A percentile compares a stretch with the other conserved stretches of the same genome.
phyloP scores from a whole-genome alignment of 2,888 invertebrate genomes.

The Notodonta ziczac region DNA sequence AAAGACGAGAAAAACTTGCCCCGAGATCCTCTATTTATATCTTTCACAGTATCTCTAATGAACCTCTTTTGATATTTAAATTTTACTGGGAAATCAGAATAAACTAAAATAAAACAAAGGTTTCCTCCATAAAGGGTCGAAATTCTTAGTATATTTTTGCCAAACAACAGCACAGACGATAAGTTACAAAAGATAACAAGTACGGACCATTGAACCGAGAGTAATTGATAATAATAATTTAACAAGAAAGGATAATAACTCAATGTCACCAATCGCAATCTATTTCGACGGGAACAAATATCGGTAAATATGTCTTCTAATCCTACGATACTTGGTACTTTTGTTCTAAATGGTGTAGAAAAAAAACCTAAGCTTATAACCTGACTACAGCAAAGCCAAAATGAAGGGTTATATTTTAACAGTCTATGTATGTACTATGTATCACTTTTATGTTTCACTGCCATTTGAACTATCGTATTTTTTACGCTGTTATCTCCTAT shows the following conservation, averaged over 20 bases:
- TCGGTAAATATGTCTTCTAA: conserved; percentile 60
- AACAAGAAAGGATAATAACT: conserved; percentile 75
- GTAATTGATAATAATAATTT: conserved; percentile 76
- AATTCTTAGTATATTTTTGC: conserved; percentile 27
- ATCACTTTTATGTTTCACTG: no score
- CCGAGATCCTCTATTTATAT: conserved; percentile 9
- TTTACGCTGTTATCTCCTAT: no score
- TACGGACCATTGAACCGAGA: conserved; percentile 59
- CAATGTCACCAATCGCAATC: conserved; percentile 68
- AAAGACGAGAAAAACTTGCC: not conserved
- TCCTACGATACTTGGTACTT: conserved; percentile 4
- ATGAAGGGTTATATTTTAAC: no score
- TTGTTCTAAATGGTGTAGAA: not conserved
- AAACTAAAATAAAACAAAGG: conserved; percentile 29
- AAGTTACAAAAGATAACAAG: conserved; percentile 57
- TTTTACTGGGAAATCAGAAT: conserved; percentile 18
- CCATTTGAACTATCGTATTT: no score
- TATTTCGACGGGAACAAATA: conserved; percentile 71
- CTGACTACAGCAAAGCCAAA: no score
- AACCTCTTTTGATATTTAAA: conserved; percentile 19
- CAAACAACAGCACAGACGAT: conserved; percentile 40
- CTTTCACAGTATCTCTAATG: conserved; percentile 12
- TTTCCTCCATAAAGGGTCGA: conserved; percentile 19
- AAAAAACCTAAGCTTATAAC: not conserved
- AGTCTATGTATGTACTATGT: no score